Evolutionary conservation across 1,140 invertebrate genomes (phyloP).

Genomic region (Onthophagus taurus): DNA sequence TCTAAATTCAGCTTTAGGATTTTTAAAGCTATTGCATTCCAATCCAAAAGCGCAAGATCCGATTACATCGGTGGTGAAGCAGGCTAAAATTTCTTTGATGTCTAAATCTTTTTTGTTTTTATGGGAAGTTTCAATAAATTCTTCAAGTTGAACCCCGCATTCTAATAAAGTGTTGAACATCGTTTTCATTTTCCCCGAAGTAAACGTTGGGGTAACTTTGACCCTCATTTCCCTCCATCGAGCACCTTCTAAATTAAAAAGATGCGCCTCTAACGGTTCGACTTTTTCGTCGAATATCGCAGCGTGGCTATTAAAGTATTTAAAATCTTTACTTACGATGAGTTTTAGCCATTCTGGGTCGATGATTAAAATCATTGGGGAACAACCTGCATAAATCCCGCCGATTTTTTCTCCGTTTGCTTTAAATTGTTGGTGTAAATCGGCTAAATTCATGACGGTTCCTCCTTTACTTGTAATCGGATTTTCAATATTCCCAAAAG

Average conservation of each 20-base stretch:
- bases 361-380: slow-evolving; percentile 12
- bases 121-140: neutral
- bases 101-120: neutral
- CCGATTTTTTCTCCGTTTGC: slow-evolving; percentile 13
- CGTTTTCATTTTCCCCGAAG: slow-evolving; percentile 5
- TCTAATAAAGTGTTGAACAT: slow-evolving; percentile 1
- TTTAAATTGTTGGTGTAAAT: no score
- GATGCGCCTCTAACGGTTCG: slow-evolving; percentile 39
- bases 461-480: no score
- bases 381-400: slow-evolving; percentile 14
- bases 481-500: no score
- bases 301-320: slow-evolving; percentile 39
- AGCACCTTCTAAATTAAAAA: slow-evolving; percentile 38
- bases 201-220: slow-evolving; percentile 38
- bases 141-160: neutral
- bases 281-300: slow-evolving; percentile 31
- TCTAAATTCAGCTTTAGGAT: slow-evolving; percentile 42
- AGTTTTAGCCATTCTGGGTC: slow-evolving; percentile 41
- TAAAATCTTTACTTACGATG: slow-evolving; percentile 40
- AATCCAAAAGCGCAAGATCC: slow-evolving; percentile 52
- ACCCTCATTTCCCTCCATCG: slow-evolving; percentile 40
- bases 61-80: slow-evolving; percentile 28
- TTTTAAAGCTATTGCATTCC: slow-evolving; percentile 44
- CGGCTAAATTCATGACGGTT: no score
- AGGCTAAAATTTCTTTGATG: slow-evolving; percentile 31